phyloP scores from a whole-genome alignment of 2,113 vertebrate species.

The Notarius lentiginosus region DNA sequence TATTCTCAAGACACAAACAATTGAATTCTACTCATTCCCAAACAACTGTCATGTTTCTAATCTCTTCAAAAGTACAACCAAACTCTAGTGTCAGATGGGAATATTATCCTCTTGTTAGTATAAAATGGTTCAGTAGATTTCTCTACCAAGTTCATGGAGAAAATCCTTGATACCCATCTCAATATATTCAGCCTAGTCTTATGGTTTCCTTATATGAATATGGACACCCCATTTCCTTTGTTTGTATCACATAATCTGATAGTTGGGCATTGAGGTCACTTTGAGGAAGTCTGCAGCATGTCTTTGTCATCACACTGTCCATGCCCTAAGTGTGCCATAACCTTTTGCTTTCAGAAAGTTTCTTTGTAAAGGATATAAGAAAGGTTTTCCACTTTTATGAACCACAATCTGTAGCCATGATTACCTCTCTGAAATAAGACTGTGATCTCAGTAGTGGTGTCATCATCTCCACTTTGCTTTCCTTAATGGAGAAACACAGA shows the following conservation, averaged over 20 bases:
- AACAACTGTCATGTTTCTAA: neutral
- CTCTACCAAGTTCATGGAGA: neutral
- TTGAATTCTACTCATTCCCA: neutral
- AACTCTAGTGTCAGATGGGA: neutral
- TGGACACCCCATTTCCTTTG: slow-evolving; percentile 16
- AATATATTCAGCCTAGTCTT: slow-evolving; percentile 49
- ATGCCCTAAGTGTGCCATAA: slow-evolving; percentile 25
- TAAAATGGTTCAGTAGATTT: neutral
- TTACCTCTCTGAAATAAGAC: slow-evolving; percentile 47
- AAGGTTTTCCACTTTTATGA: neutral
- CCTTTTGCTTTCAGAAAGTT: slow-evolving; percentile 9
- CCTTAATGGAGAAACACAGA: neutral
- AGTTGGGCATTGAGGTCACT: slow-evolving; percentile 44
- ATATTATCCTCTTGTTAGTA: neutral
- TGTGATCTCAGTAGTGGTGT: neutral
- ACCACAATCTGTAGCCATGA: neutral
- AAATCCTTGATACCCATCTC: neutral
- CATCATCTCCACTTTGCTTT: neutral
- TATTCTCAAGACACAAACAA: neutral
- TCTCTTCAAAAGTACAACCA: neutral
- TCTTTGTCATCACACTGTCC: slow-evolving; percentile 40
- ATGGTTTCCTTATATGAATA: slow-evolving; percentile 59
- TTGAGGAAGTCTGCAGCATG: neutral
- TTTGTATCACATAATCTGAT: neutral
- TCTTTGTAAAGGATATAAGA: slow-evolving; percentile 8